These are phyloP conservation scores for Monomorium pharaonis DNA, from an alignment of 1,140 invertebrate species.

Conservation along the genomic window DNA sequence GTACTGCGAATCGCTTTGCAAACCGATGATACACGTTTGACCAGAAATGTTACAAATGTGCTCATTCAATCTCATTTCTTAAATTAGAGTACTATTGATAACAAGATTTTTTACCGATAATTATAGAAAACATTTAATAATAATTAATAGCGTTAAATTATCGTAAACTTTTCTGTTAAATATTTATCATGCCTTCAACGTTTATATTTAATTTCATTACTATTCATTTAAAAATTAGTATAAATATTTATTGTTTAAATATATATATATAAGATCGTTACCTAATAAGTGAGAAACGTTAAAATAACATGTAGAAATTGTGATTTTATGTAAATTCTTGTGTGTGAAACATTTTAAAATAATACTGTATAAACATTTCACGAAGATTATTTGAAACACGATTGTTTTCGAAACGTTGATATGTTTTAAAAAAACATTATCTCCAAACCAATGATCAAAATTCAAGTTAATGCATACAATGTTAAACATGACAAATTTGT, in stretches of 20 bases:
- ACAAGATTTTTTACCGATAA: neutral
- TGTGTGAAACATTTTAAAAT: too few species aligned
- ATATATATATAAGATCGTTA: too few species aligned
- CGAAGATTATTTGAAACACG: too few species aligned
- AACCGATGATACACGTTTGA: neutral
- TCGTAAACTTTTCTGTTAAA: neutral
- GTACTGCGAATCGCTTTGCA: slow-evolving; percentile 17
- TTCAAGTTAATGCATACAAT: too few species aligned
- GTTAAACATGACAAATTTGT: too few species aligned
- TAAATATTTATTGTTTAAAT: neutral
- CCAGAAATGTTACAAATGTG: neutral
- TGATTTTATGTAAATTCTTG: too few species aligned
- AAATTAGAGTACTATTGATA: neutral
- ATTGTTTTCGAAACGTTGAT: too few species aligned
- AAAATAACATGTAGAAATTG: too few species aligned
- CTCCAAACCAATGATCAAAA: too few species aligned
- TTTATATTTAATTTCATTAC: neutral
- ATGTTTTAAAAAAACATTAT: too few species aligned
- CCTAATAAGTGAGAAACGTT: too few species aligned
- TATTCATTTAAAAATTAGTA: neutral
- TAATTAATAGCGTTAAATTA: neutral
- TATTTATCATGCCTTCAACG: neutral
- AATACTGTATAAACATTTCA: too few species aligned
- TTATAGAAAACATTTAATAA: neutral
- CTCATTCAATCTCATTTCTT: neutral